phyloP scores from a whole-genome alignment of 2,888 invertebrate species.

The Lepidocyrtinus sp. region DNA sequence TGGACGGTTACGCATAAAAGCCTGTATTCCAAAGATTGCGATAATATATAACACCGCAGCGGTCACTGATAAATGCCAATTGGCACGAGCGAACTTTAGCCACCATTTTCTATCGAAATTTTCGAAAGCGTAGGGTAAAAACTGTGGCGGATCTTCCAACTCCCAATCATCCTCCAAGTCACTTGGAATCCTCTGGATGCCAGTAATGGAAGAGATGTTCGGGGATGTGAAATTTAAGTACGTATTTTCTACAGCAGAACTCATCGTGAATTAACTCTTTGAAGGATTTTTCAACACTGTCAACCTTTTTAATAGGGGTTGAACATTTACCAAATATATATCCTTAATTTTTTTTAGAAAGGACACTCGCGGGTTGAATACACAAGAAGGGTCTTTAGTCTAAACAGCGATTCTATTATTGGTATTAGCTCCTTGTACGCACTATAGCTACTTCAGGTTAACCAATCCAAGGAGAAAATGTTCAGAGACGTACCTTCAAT shows the following conservation, averaged over 20 bases:
- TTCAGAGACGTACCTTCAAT: neutral
- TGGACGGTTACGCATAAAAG: slow-evolving; percentile 47
- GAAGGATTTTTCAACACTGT: slow-evolving; percentile 23
- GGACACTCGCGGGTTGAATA: slow-evolving; percentile 23
- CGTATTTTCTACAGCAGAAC: neutral
- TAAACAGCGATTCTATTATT: neutral
- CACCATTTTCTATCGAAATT: slow-evolving; percentile 58
- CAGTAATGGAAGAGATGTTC: neutral
- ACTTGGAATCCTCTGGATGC: neutral
- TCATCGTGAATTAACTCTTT: slow-evolving; percentile 33
- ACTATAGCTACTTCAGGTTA: slow-evolving; percentile 2
- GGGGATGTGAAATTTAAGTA: slow-evolving; percentile 31
- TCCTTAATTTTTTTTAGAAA: slow-evolving; percentile 58
- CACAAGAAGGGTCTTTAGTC: neutral
- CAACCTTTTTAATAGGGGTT: neutral
- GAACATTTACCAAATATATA: neutral
- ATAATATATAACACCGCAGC: slow-evolving; percentile 51
- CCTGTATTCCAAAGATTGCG: slow-evolving; percentile 56
- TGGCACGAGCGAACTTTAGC: slow-evolving; percentile 42
- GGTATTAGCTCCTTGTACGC: neutral
- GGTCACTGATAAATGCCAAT: slow-evolving; percentile 54
- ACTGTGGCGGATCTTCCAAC: slow-evolving; percentile 49
- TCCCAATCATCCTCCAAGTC: slow-evolving; percentile 32
- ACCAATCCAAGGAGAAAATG: slow-evolving; percentile 51
- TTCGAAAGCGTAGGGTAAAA: slow-evolving; percentile 52